Evolutionary conservation across 23 tunicate genomes (phyloP).

Genomic region (Halocynthia aurantium): DNA sequence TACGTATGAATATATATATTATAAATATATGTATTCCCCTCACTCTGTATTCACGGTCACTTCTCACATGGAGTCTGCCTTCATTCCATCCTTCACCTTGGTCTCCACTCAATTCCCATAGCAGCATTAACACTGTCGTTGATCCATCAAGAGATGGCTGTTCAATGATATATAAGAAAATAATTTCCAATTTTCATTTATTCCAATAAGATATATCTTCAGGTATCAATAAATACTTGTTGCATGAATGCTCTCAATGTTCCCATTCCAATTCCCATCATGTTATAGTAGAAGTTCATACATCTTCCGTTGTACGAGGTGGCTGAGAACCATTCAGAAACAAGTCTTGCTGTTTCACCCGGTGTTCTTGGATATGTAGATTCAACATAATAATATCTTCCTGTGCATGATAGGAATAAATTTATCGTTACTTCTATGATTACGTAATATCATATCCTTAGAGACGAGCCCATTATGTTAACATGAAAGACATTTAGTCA

Average conservation of each 20-base stretch:
- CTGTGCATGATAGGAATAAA: conserved; percentile 9
- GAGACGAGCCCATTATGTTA: too few species aligned
- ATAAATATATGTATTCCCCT: not conserved
- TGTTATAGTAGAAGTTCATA: conserved; percentile 68
- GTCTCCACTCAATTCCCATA: conserved; percentile 52
- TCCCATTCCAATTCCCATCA: conserved; percentile 57
- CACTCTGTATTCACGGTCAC: conserved; percentile 43
- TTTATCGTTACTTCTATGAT: too few species aligned
- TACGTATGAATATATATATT: not conserved
- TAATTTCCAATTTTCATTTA: too few species aligned
- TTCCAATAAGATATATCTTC: too few species aligned
- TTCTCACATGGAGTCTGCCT: conserved; percentile 34
- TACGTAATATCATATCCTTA: too few species aligned
- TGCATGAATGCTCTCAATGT: conserved; percentile 51
- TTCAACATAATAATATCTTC: conserved; percentile 33
- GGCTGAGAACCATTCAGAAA: conserved; percentile 41
- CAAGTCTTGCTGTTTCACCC: conserved; percentile 42
- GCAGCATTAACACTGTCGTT: conserved; percentile 1
- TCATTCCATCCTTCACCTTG: conserved; percentile 51
- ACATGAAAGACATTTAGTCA: too few species aligned
- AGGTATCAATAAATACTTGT: conserved; percentile 9
- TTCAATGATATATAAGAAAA: too few species aligned
- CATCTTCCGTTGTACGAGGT: conserved; percentile 39
- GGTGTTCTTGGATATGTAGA: conserved; percentile 10
- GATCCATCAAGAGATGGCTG: conserved; percentile 11